phyloP scores from a whole-genome alignment of 2,113 vertebrate genomes.

The Lathamus discolor region DNA sequence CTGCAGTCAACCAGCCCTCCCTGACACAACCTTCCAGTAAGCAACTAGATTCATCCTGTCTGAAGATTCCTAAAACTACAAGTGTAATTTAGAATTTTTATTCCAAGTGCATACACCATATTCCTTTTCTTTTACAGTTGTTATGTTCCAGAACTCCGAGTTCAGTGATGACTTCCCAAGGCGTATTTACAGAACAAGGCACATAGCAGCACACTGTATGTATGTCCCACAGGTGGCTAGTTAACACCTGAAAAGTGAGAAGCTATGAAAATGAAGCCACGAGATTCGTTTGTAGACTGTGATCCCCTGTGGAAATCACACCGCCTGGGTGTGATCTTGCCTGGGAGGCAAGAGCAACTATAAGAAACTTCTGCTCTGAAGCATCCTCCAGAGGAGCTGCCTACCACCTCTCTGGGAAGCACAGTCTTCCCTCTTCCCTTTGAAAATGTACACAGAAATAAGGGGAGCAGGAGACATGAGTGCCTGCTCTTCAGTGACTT shows the following conservation, averaged over 20 bases:
- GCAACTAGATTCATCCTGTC: neutral
- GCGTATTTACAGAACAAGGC: neutral
- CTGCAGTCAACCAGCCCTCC: neutral
- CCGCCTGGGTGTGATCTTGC: neutral
- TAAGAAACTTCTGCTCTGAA: neutral
- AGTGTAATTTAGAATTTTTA: neutral
- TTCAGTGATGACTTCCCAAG: neutral
- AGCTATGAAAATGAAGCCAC: neutral
- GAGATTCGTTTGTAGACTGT: neutral
- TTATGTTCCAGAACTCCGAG: neutral
- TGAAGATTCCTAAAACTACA: neutral
- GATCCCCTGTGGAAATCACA: neutral
- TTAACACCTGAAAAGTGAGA: neutral
- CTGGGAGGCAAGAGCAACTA: neutral
- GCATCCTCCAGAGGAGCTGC: neutral
- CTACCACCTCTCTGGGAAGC: neutral
- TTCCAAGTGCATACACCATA: neutral
- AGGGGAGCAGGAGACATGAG: accelerated
- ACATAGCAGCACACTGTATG: accelerated
- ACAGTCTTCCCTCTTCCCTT: neutral
- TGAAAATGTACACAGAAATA: neutral
- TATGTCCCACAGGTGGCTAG: neutral
- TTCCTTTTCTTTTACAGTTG: neutral
- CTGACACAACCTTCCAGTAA: neutral
- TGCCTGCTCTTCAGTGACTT: neutral